phyloP scores from a whole-genome alignment of 2,113 vertebrate genomes.

The Ceyx margarethae region DNA sequence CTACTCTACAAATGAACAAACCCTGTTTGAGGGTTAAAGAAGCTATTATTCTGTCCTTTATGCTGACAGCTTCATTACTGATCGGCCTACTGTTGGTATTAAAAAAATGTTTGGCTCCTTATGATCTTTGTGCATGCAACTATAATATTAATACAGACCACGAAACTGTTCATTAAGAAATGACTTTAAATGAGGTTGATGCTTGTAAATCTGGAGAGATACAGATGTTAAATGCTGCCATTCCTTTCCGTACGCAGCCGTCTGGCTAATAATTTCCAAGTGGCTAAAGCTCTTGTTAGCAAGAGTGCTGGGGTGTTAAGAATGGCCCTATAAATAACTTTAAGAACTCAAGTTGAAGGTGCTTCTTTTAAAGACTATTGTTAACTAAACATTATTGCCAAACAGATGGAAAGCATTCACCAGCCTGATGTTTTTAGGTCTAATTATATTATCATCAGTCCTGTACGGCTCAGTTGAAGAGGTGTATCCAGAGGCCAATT shows the following conservation, averaged over 20 bases:
- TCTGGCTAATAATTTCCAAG: slow-evolving; percentile 82
- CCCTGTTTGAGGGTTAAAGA: slow-evolving; percentile 83
- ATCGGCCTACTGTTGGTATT: slow-evolving; percentile 81
- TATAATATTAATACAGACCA: slow-evolving; percentile 79
- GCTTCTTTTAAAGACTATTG: slow-evolving; percentile 86
- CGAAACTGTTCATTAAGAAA: slow-evolving; percentile 80
- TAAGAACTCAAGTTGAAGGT: slow-evolving; percentile 84
- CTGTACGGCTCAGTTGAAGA: slow-evolving; percentile 90
- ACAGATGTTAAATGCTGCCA: slow-evolving; percentile 80
- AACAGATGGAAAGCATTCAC: slow-evolving; percentile 95
- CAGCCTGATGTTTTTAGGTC: slow-evolving; percentile 93
- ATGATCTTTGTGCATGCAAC: slow-evolving; percentile 77
- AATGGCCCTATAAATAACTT: slow-evolving; percentile 81
- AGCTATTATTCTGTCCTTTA: slow-evolving; percentile 83
- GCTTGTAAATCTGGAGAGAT: slow-evolving; percentile 79
- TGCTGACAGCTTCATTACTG: slow-evolving; percentile 81
- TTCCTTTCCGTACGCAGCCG: slow-evolving; percentile 72
- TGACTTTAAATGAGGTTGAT: slow-evolving; percentile 79
- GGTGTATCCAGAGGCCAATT: slow-evolving; percentile 98
- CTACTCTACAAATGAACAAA: slow-evolving; percentile 77
- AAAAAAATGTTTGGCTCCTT: slow-evolving; percentile 82
- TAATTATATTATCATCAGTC: slow-evolving; percentile 97
- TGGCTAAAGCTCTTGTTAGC: slow-evolving; percentile 81
- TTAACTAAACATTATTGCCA: slow-evolving; percentile 89
- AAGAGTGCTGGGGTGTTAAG: slow-evolving; percentile 79